phyloP scores from a whole-genome alignment of 2,888 invertebrate species.

The Callosobruchus maculatus region DNA sequence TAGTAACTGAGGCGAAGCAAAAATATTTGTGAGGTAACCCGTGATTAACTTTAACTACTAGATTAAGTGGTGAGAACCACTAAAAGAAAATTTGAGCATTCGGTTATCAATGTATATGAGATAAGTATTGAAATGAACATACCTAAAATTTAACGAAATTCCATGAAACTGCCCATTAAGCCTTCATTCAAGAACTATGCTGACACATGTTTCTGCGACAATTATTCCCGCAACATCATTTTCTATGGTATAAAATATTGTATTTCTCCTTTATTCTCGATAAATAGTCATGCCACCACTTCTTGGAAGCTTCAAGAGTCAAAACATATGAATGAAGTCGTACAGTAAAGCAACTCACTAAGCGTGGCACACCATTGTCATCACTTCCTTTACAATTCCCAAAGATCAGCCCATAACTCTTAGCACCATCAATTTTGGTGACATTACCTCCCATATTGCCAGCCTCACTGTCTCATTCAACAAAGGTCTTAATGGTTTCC shows the following conservation, averaged over 20 bases:
- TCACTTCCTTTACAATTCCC: neutral
- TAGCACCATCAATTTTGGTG: neutral
- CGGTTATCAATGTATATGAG: too few relatives aligned
- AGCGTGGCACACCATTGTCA: neutral
- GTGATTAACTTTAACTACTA: too few relatives aligned
- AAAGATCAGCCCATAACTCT: neutral
- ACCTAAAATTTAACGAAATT: too few relatives aligned
- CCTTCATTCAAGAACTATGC: too few relatives aligned
- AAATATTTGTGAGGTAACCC: too few relatives aligned
- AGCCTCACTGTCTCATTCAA: neutral
- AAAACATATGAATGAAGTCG: neutral
- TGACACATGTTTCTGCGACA: neutral
- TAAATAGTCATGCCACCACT: neutral
- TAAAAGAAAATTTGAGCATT: too few relatives aligned
- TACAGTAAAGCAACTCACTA: neutral
- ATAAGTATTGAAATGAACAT: too few relatives aligned
- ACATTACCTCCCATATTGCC: neutral
- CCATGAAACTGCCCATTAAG: too few relatives aligned
- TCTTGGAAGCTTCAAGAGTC: neutral
- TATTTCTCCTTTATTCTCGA: neutral
- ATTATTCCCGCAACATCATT: neutral
- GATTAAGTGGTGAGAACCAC: too few relatives aligned
- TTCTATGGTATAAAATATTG: neutral
- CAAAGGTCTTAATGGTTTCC: neutral
- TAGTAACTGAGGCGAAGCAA: too few relatives aligned